A percentile compares a stretch with the other conserved stretches of the same genome.
phyloP scores from a whole-genome alignment of 2,888 invertebrate genomes.

The Drosophila paramelanica region DNA sequence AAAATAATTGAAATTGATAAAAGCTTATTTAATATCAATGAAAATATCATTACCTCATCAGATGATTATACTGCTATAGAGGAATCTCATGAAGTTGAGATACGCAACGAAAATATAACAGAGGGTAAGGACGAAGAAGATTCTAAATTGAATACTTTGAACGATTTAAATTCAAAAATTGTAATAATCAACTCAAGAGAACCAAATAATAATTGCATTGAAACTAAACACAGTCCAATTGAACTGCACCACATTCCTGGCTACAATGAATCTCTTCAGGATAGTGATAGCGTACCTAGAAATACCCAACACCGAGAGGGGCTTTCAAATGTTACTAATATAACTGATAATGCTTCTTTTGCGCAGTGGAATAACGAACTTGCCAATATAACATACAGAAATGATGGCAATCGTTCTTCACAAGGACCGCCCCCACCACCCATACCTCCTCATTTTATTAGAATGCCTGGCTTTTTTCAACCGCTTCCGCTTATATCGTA shows the following conservation, averaged over 20 bases:
- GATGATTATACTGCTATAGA: slow-evolving; percentile 25
- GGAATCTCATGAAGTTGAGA: slow-evolving; percentile 28
- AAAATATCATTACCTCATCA: slow-evolving; percentile 15
- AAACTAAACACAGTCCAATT: slow-evolving; percentile 65
- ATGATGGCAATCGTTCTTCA: slow-evolving; percentile 57
- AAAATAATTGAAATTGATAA: neutral
- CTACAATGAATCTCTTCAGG: slow-evolving; percentile 72
- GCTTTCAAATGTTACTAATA: slow-evolving; percentile 73
- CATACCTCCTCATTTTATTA: slow-evolving; percentile 81
- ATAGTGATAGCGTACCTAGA: slow-evolving; percentile 53
- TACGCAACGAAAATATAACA: slow-evolving; percentile 33
- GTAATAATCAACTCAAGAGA: slow-evolving; percentile 48
- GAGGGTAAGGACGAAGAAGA: slow-evolving; percentile 59
- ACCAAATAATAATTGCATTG: slow-evolving; percentile 30
- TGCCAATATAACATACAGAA: slow-evolving; percentile 61
- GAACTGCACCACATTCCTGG: slow-evolving; percentile 70
- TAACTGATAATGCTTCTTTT: slow-evolving; percentile 82
- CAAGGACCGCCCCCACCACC: slow-evolving; percentile 77
- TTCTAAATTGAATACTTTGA: slow-evolving; percentile 28
- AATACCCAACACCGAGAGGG: slow-evolving; percentile 58
- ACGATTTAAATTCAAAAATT: slow-evolving; percentile 50
- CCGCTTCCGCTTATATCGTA: slow-evolving; percentile 84
- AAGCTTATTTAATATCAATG: slow-evolving; percentile 9
- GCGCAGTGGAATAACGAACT: slow-evolving; percentile 82
- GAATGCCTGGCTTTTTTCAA: slow-evolving; percentile 85